Evolutionary conservation across 1,140 invertebrate genomes (phyloP), one percentile per base, ranked within the genome.

Genomic region (Drosophila gunungcola): DNA sequence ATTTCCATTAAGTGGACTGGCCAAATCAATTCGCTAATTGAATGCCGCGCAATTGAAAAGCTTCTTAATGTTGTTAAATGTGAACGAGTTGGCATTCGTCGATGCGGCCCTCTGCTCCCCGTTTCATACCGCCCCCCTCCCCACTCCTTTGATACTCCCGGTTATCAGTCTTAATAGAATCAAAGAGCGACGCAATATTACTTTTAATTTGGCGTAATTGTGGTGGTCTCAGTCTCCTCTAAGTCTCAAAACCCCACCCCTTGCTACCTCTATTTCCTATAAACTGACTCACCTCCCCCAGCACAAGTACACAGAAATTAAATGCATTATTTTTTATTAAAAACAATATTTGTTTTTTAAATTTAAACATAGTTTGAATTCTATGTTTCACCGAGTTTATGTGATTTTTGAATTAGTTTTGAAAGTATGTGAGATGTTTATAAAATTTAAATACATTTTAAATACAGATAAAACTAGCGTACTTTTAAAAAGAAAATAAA

Each of bases 161-260:
- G 65, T 88, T 89, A 88, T 89, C 62, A 67, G 73, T 68, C 68
- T 88, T 88, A 88, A 88, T 88, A 83, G 83, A 88, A 88, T 89
- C 84, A 83, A 83, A 88, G 83, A 88, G 70, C 75, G 56, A 77
- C 79, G 70, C 70, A 70, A 82, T 78, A 70, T 78, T 79, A 76
- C 57, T 73, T 88, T 88, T 88, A 88, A 88, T 89, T 88, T 77
- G 80, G 72, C 84, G 67, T 88, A 88, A 88, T 88, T 88, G 83
- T 69, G 72, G 49, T 65, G 51, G 32, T 45, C 60, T 54, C 61
- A 51, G 42, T 65, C 61, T 54, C 11, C 52, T 36, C 56, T 32
- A 38, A 11, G 34, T 11, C 13, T 1, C 29, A 2, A 61, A 3
- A 3, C 27, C 58, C 2, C 60, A 42, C 45, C 45, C 46, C 29